These are phyloP conservation scores for Amphimallon solstitiale DNA, from an alignment of 2,888 invertebrate species.

Conservation along the genomic window DNA sequence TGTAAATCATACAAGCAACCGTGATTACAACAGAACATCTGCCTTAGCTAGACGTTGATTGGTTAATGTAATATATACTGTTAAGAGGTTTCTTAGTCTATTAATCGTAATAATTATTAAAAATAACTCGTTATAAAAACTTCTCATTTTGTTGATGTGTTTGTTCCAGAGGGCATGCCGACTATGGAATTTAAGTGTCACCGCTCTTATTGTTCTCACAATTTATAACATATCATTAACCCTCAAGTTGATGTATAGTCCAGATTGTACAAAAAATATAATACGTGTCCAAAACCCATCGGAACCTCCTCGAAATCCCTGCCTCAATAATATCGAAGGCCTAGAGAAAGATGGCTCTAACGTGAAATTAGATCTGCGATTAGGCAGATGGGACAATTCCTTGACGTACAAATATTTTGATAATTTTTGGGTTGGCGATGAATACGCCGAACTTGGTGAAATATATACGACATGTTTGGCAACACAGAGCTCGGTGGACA, in stretches of 20 bases:
- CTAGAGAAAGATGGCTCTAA: constrained; percentile 62
- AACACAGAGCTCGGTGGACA: constrained; percentile 87
- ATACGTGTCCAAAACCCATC: constrained; percentile 41
- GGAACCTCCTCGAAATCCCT: constrained; percentile 32
- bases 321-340: constrained; percentile 57
- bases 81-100: too few species aligned
- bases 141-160: too few species aligned
- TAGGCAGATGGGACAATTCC: constrained; percentile 80
- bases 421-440: constrained; percentile 75
- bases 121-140: too few species aligned
- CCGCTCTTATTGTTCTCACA: constrained; percentile 73
- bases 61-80: too few species aligned
- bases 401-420: constrained; percentile 78
- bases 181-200: constrained; percentile 75
- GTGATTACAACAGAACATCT: too few species aligned
- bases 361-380: constrained; percentile 70
- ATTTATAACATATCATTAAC: constrained; percentile 72
- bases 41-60: too few species aligned
- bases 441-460: constrained; percentile 71
- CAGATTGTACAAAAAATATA: constrained; percentile 59
- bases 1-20: too few species aligned
- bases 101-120: too few species aligned
- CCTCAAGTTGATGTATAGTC: constrained; percentile 66
- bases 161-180: constrained; percentile 65
- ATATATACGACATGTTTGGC: constrained; percentile 77